Percentiles rank a stretch among this genome's conserved stretches.
Conservation (phyloP, 2,888 invertebrate species). For the Pasiphila rectangulata region DNA sequence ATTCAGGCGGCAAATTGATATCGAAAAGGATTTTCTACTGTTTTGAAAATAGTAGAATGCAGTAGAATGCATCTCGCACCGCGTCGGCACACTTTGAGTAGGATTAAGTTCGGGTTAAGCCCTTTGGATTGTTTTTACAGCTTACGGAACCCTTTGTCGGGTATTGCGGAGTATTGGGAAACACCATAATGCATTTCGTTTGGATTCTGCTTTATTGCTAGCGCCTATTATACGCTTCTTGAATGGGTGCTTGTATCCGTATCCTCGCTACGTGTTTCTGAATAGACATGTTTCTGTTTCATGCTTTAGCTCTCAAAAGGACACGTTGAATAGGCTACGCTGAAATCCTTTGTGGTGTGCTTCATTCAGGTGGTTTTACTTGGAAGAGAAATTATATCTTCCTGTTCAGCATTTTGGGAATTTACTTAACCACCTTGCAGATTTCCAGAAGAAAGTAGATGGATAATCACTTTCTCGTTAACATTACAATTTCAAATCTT, state of each 20-base stretch:
- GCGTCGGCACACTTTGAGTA: constrained; percentile 65
- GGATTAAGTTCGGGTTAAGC: constrained; percentile 61
- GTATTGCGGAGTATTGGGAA: constrained; percentile 50
- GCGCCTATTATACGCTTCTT: constrained; percentile 64
- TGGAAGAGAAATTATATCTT: constrained; percentile 16
- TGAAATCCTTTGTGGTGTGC: constrained; percentile 27
- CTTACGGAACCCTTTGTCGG: constrained; percentile 71
- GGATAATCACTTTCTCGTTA: too few relatives aligned
- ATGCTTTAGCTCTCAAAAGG: constrained; percentile 61
- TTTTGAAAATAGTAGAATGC: constrained; percentile 76
- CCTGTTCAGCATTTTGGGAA: constrained; percentile 11
- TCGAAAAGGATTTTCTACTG: constrained; percentile 71
- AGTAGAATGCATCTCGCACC: constrained; percentile 55
- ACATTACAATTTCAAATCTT: too few relatives aligned
- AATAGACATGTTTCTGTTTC: constrained; percentile 72
- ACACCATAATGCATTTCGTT: constrained; percentile 46
- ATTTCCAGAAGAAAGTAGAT: too few relatives aligned
- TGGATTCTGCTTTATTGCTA: constrained; percentile 44
- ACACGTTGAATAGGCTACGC: constrained; percentile 37
- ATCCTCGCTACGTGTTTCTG: constrained; percentile 67
- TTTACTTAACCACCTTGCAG: neutral
- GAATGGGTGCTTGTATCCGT: constrained; percentile 48
- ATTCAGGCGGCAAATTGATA: constrained; percentile 76
- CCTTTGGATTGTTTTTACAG: constrained; percentile 6
- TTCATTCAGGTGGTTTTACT: constrained; percentile 29